Conservation (phyloP, 2,797 vertebrate species). For the Erpetoichthys calabaricus region DNA sequence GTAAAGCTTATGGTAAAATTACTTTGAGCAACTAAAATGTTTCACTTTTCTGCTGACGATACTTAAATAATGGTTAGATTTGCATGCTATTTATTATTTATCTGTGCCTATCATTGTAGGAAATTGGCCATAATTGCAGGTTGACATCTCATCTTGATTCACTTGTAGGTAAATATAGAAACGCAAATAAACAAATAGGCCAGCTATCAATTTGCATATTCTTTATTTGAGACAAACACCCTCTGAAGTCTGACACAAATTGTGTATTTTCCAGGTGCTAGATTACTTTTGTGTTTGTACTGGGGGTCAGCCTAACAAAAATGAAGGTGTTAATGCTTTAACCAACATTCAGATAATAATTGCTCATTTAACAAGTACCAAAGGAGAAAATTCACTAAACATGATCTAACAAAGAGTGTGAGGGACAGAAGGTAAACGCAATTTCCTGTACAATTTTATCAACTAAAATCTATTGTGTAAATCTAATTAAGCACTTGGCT, state of each 20-base stretch:
- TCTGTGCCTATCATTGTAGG: constrained; percentile 39
- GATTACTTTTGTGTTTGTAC: constrained; percentile 2
- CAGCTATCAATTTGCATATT: constrained; percentile 1
- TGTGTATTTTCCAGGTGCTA: constrained; percentile 1
- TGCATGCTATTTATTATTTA: constrained; percentile 33
- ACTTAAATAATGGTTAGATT: too few species aligned
- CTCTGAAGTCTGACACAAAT: too few species aligned
- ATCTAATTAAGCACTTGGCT: too few species aligned
- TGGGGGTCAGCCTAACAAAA: constrained; percentile 29
- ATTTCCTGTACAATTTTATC: too few species aligned
- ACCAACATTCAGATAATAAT: constrained; percentile 41
- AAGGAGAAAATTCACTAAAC: constrained; percentile 46
- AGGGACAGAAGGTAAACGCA: too few species aligned
- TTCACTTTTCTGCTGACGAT: too few species aligned
- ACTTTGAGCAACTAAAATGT: too few species aligned
- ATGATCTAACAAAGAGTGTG: constrained; percentile 17
- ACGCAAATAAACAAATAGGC: constrained; percentile 25
- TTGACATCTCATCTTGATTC: constrained; percentile 41
- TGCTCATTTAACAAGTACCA: constrained; percentile 42
- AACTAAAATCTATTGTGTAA: too few species aligned
- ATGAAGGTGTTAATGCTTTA: constrained; percentile 41
- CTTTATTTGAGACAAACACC: not conserved
- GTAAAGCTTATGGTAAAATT: too few species aligned
- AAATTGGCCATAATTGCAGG: constrained; percentile 19
- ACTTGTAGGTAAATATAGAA: constrained; percentile 45